Percentiles rank a stretch among this genome's conserved stretches.
Conservation (phyloP, 2,113 vertebrate genomes). For the Climacteris rufus region DNA sequence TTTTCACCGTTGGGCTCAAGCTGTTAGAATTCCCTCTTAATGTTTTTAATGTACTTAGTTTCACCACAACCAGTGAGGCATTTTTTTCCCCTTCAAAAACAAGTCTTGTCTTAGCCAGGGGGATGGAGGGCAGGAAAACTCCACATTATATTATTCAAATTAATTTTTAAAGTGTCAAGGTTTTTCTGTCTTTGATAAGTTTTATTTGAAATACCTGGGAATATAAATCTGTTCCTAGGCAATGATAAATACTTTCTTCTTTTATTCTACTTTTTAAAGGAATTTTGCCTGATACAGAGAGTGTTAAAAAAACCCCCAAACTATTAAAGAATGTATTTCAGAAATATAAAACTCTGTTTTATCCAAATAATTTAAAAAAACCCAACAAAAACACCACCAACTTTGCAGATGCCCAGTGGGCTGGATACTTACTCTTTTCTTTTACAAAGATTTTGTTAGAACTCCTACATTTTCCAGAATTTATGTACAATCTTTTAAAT, state of each 20-base stretch:
- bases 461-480: not conserved
- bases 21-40: not conserved
- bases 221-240: not conserved
- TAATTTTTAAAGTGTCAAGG: constrained; percentile 12
- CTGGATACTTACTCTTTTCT: not conserved
- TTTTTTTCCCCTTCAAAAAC: not conserved
- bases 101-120: not conserved
- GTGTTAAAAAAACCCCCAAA: not conserved
- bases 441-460: not conserved
- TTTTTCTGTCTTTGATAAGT: constrained; percentile 29
- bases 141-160: not conserved
- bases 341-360: not conserved
- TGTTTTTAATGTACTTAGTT: not conserved
- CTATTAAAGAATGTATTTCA: not conserved
- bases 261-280: not conserved
- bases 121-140: not conserved
- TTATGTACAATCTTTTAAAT: not conserved
- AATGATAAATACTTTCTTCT: constrained; percentile 7
- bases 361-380: not conserved
- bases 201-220: constrained; percentile 25
- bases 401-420: not conserved
- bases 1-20: not conserved
- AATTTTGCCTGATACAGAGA: not conserved
- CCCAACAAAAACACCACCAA: not conserved
- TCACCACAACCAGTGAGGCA: not conserved